Conservation (phyloP, 2,888 invertebrate genomes). For the Eupithecia vulgata region DNA sequence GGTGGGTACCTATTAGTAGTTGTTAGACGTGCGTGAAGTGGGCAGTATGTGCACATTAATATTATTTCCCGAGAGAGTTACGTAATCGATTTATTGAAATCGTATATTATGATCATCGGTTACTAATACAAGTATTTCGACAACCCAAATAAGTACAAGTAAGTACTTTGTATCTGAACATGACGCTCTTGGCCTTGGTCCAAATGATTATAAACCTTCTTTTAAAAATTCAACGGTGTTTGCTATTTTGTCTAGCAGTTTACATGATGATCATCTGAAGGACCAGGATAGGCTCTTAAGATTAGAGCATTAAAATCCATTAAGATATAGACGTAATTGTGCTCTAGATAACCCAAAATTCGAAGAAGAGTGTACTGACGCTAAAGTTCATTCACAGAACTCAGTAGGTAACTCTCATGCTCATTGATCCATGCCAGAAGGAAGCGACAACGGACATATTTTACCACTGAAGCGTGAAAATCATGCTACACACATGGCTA, state of each 20-base stretch:
- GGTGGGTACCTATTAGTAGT: conserved; percentile 22
- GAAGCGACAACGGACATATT: conserved; percentile 61
- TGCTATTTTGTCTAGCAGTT: not conserved
- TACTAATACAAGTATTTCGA: conserved; percentile 31
- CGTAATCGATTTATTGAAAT: conserved; percentile 52
- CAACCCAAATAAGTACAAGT: conserved; percentile 24
- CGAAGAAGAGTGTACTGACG: conserved; percentile 46
- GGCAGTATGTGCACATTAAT: conserved; percentile 51
- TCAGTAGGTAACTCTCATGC: conserved; percentile 54
- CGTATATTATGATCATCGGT: conserved; percentile 26
- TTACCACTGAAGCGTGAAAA: conserved; percentile 50
- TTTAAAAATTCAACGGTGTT: conserved; percentile 19
- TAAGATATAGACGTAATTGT: not conserved
- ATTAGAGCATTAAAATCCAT: not conserved
- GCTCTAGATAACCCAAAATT: not conserved
- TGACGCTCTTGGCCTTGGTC: conserved; percentile 34
- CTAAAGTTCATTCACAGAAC: conserved; percentile 56
- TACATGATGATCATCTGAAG: not conserved
- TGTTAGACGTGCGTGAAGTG: conserved; percentile 72
- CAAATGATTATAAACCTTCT: conserved; percentile 26
- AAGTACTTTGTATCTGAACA: conserved; percentile 16
- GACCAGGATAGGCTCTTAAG: not conserved
- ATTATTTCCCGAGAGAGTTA: conserved; percentile 62
- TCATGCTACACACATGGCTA: conserved; percentile 22
- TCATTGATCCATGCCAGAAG: conserved; percentile 62